Percentiles rank a stretch among this genome's conserved stretches.
Evolutionary conservation across 2,113 vertebrate species (phyloP).

Genomic region (Eolophus roseicapilla): DNA sequence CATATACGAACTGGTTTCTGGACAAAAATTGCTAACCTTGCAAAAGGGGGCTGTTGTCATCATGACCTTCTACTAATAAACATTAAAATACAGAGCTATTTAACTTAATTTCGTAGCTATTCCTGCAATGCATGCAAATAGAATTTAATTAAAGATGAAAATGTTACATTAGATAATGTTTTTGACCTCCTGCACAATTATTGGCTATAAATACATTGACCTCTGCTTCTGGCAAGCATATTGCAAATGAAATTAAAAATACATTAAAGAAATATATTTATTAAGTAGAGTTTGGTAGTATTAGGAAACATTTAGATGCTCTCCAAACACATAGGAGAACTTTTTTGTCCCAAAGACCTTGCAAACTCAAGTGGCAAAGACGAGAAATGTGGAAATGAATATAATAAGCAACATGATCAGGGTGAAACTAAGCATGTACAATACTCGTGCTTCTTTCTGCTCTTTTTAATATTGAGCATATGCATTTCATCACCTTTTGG

Average conservation of each 20-base stretch:
- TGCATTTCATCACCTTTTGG: not conserved
- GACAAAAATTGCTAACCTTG: slow-evolving; percentile 2
- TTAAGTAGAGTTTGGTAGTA: not conserved
- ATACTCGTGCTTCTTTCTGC: not conserved
- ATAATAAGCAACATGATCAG: not conserved
- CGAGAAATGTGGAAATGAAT: not conserved
- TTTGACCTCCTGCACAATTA: slow-evolving; percentile 64
- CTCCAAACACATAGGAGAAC: not conserved
- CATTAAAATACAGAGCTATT: slow-evolving; percentile 55
- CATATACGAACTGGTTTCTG: not conserved
- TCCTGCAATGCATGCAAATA: slow-evolving; percentile 55
- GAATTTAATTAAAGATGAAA: slow-evolving; percentile 72
- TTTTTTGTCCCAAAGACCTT: not conserved
- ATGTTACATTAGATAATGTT: slow-evolving; percentile 60
- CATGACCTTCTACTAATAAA: slow-evolving; percentile 55
- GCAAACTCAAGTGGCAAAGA: not conserved
- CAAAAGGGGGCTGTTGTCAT: slow-evolving; percentile 41
- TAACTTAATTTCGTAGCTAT: slow-evolving; percentile 64
- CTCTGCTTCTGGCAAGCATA: slow-evolving; percentile 46
- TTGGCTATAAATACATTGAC: slow-evolving; percentile 53
- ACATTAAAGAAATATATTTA: not conserved
- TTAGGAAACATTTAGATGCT: not conserved
- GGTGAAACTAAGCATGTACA: not conserved
- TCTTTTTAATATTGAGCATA: not conserved
- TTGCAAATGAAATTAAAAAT: slow-evolving; percentile 52